phyloP scores from a whole-genome alignment of 2,888 invertebrate genomes.

The Scrobipalpa costella region DNA sequence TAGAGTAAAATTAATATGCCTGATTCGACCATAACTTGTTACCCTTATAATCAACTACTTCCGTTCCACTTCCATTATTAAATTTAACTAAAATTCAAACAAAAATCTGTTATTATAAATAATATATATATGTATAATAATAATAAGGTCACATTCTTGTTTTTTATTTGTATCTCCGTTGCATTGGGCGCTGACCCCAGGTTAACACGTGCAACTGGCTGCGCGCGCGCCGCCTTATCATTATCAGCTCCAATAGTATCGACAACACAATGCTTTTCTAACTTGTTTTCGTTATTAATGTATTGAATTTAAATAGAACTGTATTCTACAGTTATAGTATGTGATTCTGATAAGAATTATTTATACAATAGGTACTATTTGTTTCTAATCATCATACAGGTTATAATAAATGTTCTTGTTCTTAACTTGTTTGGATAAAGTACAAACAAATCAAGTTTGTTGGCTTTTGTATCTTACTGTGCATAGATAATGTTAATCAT shows the following conservation, averaged over 20 bases:
- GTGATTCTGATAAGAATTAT: neutral
- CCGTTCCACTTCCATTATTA: neutral
- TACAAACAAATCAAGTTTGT: no score
- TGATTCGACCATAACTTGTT: no score
- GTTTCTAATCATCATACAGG: neutral
- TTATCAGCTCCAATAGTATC: constrained; percentile 3
- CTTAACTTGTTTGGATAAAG: no score
- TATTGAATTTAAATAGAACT: neutral
- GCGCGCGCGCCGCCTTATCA: constrained; percentile 4
- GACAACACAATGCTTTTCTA: constrained; percentile 5
- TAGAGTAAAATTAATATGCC: no score
- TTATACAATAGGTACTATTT: neutral
- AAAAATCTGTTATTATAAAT: neutral
- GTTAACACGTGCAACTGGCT: neutral
- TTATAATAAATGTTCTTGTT: no score
- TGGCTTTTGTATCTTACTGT: no score
- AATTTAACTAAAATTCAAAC: neutral
- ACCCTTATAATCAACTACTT: neutral
- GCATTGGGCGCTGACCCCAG: constrained; percentile 19
- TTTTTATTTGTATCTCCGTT: constrained; percentile 4
- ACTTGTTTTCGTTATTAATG: constrained; percentile 10
- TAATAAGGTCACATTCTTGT: neutral
- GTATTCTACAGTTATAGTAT: neutral
- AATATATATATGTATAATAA: no score
- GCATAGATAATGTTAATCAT: no score